Conservation (phyloP, 2,888 invertebrate genomes). For the Spodoptera littoralis region DNA sequence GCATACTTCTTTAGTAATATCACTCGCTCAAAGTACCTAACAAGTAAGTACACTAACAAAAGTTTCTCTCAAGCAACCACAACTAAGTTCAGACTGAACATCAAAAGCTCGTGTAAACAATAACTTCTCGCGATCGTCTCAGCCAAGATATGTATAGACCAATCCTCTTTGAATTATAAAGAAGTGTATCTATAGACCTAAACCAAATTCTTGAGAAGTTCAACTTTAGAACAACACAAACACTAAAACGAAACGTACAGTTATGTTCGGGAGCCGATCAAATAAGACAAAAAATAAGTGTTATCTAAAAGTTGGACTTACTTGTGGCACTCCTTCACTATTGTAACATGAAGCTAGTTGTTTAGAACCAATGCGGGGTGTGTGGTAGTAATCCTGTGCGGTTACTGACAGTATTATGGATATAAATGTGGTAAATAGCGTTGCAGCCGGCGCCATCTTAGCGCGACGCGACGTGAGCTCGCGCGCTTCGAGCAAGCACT, state of each 20-base stretch:
- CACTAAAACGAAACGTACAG: slow-evolving; percentile 48
- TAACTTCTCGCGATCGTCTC: neutral
- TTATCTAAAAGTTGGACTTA: slow-evolving; percentile 72
- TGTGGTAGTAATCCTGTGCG: slow-evolving; percentile 78
- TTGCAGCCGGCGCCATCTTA: slow-evolving; percentile 79
- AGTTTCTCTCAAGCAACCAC: slow-evolving; percentile 4
- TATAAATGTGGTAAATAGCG: slow-evolving; percentile 71
- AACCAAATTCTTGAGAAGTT: slow-evolving; percentile 12
- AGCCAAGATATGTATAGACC: neutral
- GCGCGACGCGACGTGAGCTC: slow-evolving; percentile 76
- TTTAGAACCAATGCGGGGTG: slow-evolving; percentile 77
- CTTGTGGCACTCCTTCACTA: slow-evolving; percentile 80
- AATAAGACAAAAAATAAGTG: slow-evolving; percentile 69
- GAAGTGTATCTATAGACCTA: neutral
- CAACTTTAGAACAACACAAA: slow-evolving; percentile 31
- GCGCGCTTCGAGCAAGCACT: slow-evolving; percentile 82
- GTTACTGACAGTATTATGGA: slow-evolving; percentile 63
- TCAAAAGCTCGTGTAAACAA: slow-evolving; percentile 17
- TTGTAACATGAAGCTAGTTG: slow-evolving; percentile 82
- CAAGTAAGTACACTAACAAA: neutral
- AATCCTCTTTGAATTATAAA: neutral
- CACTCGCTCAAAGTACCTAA: slow-evolving; percentile 5
- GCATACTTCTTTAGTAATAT: neutral
- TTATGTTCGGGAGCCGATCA: slow-evolving; percentile 57
- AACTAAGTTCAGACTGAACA: slow-evolving; percentile 8